Percentiles rank a stretch among this genome's conserved stretches.
phyloP scores from a whole-genome alignment of 2,113 vertebrate genomes.

The Terrapene triunguis region DNA sequence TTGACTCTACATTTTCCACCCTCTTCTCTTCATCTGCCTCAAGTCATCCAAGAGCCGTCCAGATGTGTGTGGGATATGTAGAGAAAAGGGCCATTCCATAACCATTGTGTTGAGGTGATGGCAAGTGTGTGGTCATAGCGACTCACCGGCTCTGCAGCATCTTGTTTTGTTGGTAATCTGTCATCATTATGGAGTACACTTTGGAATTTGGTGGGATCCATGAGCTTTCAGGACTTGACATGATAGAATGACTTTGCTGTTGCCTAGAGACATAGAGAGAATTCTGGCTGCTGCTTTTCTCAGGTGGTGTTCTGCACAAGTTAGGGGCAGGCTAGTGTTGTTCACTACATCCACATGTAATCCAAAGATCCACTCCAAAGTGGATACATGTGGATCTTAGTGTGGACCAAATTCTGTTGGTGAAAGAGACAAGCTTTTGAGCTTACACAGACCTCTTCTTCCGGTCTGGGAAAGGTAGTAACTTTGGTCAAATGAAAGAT shows the following conservation, averaged over 20 bases:
- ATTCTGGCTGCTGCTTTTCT: background rate
- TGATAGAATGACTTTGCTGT: background rate
- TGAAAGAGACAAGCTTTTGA: too few species aligned
- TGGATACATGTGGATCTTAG: background rate
- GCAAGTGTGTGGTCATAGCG: fast-evolving
- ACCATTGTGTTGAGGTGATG: fast-evolving
- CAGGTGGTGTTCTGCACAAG: fast-evolving
- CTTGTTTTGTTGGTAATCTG: background rate
- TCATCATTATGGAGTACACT: background rate
- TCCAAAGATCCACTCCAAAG: background rate
- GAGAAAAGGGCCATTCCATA: background rate
- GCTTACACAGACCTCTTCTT: too few species aligned
- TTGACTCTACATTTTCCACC: background rate
- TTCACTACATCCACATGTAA: background rate
- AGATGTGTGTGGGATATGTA: background rate
- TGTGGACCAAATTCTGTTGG: too few species aligned
- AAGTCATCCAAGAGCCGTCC: background rate
- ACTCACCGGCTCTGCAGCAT: background rate
- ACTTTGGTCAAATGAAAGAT: too few species aligned
- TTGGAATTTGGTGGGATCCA: fast-evolving
- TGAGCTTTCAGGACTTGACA: background rate
- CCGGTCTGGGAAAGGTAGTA: too few species aligned
- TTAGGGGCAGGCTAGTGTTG: background rate
- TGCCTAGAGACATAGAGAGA: background rate
- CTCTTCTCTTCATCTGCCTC: background rate